Evolutionary conservation across 1,140 invertebrate genomes (phyloP), one percentile per base, ranked within the genome.

Genomic region (Solen grandis): DNA sequence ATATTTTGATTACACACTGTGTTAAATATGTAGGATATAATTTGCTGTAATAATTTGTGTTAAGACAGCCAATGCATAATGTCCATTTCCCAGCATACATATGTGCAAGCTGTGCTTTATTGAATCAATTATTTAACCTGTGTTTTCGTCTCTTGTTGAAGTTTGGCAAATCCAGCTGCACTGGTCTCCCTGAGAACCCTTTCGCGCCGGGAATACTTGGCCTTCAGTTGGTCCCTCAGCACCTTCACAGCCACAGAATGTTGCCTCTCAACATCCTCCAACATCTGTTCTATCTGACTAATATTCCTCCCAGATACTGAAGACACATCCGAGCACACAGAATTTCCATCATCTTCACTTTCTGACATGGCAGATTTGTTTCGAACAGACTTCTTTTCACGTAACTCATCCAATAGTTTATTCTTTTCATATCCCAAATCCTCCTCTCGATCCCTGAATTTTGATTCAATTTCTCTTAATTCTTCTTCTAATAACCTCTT

Each of bases 401-500:
- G 85, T 4, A 90, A 70, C 31, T 90, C 89, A 33, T 75, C 59
- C 0, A 89, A 65, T 25, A 90, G 72, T 35, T 75, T 78, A 50
- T 81, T 84, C 57, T 89, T 89, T 72, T 90, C 87, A 69, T 87
- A 84, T 63, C 86, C 83, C n/a, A 90, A 54, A 22, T 83, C 59
- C 52, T 85, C 83, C 62, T 90, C 89, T 60, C 85, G 87, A 27
- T 90, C 88, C 62, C 79, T 76, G 31, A 91, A 82, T 68, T 85
- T 86, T 3, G 70, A 57, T 65, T 90, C 88, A 25, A 90, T 89
- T 33, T 87, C 83, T 38, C 70, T 73, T 13, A 91, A 73, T 54
- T 91, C 87, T 50, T 88, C 85, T 57, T 91, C 88, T 41, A 91
- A 73, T 13, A 89, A 60, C 14, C 87, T 75, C 54, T 91, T 91